Base-by-base conservation (phyloP, 2,888 invertebrate genomes). In the Homarus gammarus region DNA sequence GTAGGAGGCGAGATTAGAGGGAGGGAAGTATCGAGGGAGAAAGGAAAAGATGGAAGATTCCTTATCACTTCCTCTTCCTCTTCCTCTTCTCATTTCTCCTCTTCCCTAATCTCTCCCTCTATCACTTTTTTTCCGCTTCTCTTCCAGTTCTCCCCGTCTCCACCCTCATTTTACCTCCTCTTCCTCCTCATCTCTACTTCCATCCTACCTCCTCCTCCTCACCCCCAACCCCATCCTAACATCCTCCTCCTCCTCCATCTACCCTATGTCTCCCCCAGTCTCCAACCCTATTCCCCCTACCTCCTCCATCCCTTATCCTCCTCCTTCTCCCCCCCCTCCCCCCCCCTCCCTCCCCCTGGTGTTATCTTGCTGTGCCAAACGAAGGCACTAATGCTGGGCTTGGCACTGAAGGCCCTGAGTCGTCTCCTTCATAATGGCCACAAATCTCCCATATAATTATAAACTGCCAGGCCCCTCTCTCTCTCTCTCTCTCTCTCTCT, bases 391-490 rank as follows among this genome's bases (percentile, higher is more conserved):
- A 81, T 81, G 38, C 81, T 36, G 3, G 36, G 49, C 49, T 75
- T 27, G 40, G 27, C 44, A 33, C 10, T 8, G 31, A n/a, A 44
- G 75, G 31, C 22, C 75, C 75, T 15, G n/a, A 40, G 31, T 12
- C 22, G 44, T 38, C 44, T 75, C 36, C 49, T 44, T 75, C 75
- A 75, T 40, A 75, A 75, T 75, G 49, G 75, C 44, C 40, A 31
- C 75, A 75, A 75, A 75, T 75, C 75, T 75, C 75, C 75, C 75
- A 75, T 75, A 75, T 75, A 75, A 75, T 75, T 75, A 75, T 75
- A 49, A 44, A n/a, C 27, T 64, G 10, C 64, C 22, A 22, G 56
- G 38, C 1, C 44, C 31, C 12, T 33, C 3, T 18, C 36, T 0
- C 18, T 31, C 31, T 33, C 38, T 72, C 18, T 73, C 44, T 73